Evolutionary conservation across 1,140 invertebrate genomes (phyloP).

Genomic region (Cotesia chilonis): DNA sequence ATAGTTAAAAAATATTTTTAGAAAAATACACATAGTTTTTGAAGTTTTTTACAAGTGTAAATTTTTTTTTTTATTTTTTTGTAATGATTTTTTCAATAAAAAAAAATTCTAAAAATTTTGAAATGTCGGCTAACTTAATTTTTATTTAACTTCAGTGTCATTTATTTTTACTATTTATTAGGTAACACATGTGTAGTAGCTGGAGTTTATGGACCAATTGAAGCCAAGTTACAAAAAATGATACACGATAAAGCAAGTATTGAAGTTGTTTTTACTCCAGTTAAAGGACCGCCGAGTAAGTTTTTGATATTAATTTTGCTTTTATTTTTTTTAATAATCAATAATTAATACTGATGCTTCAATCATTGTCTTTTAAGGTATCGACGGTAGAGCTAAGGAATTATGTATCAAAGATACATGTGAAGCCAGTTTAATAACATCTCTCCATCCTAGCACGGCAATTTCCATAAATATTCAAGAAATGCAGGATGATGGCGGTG

Average conservation of each 20-base stretch:
- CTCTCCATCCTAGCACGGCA: conserved; percentile 79
- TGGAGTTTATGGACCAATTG: conserved; percentile 84
- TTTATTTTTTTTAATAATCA: conserved; percentile 18
- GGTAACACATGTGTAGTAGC: conserved; percentile 81
- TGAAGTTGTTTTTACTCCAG: conserved; percentile 80
- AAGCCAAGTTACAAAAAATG: conserved; percentile 80
- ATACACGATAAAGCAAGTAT: conserved; percentile 80
- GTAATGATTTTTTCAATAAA: too few relatives aligned
- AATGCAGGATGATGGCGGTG: conserved; percentile 84
- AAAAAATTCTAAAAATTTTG: too few relatives aligned
- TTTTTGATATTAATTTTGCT: conserved; percentile 20
- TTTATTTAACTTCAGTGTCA: neutral
- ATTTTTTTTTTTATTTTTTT: too few relatives aligned
- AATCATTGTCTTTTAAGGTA: conserved; percentile 60
- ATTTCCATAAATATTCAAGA: conserved; percentile 86
- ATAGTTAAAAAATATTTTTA: too few relatives aligned
- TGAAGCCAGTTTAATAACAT: conserved; percentile 75
- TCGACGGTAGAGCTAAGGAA: conserved; percentile 79
- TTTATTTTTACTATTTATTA: conserved; percentile 47
- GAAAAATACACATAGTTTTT: too few relatives aligned
- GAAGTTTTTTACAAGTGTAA: too few relatives aligned
- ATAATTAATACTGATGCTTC: neutral
- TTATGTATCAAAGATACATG: conserved; percentile 78
- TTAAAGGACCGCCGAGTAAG: conserved; percentile 78
- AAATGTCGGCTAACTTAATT: too few relatives aligned